Evolutionary conservation across 2,888 invertebrate genomes (phyloP).

Genomic region (Alsophila aescularia): DNA sequence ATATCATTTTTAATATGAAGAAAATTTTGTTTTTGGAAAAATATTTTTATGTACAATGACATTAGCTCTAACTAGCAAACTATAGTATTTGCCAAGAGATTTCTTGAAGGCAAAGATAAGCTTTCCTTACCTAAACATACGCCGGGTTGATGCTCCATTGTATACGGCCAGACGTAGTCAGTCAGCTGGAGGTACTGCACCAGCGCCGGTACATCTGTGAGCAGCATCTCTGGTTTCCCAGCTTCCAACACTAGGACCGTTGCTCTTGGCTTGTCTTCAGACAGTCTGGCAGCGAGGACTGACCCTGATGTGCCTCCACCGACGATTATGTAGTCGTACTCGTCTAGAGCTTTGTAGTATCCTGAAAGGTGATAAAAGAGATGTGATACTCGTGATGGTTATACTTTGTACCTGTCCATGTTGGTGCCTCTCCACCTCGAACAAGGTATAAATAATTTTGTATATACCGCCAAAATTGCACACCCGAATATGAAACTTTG

Average conservation of each 20-base stretch:
- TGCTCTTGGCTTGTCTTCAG: conserved; percentile 82
- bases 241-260: conserved; percentile 88
- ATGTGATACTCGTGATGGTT: too few relatives aligned
- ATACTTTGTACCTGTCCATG: too few relatives aligned
- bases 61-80: too few relatives aligned
- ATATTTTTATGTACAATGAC: too few relatives aligned
- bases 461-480: too few relatives aligned
- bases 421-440: too few relatives aligned
- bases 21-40: too few relatives aligned
- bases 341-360: conserved; percentile 58
- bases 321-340: conserved; percentile 88
- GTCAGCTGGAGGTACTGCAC: conserved; percentile 84
- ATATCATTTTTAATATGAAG: too few relatives aligned
- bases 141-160: conserved; percentile 84
- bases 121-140: conserved; percentile 76
- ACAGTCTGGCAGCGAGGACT: conserved; percentile 87
- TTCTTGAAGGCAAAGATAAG: too few relatives aligned
- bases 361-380: conserved; percentile 48
- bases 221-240: conserved; percentile 74
- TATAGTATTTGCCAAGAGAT: too few relatives aligned
- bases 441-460: too few relatives aligned
- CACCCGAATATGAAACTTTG: too few relatives aligned
- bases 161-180: conserved; percentile 86
- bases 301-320: conserved; percentile 90
- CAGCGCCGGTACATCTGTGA: conserved; percentile 85